Base-by-base conservation (phyloP, 1,140 invertebrate species). In the Drosophila bifasciata region DNA sequence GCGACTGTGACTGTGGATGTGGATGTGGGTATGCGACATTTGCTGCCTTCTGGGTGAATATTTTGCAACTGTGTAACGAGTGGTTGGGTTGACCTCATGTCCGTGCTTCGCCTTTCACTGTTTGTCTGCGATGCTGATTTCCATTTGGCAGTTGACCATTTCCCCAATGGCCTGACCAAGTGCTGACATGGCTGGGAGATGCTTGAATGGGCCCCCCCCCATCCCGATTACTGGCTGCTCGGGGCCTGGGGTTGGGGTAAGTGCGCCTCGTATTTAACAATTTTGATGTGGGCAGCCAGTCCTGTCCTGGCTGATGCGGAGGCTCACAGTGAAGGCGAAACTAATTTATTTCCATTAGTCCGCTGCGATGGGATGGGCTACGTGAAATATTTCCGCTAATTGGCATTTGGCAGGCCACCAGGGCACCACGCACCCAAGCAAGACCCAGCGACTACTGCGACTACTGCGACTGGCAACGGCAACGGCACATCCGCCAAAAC, bases 381-480 rank as follows among this genome's bases (percentile, higher is more conserved):
- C 58, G 45, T 55, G 71, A 84, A 84, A 84, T 85, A 85, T 84
- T 85, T 85, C 46, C 72, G 62, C 79, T 84, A 84, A 84, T 84
- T 84, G 79, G 76, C 64, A 83, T 75, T 84, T 79, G 78, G 71
- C 76, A 79, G 70, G 58, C 68, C 45, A 50, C 28, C 32, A 13
- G 8, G 58, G 58, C 45, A 50, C 28, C 32, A 13, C 11, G 32
- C 32, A 11, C 32, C 3, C 32, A 13, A 45, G 46, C 51, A 13
- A 13, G 50, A 53, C 28, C 28, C n/a, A 32, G 39, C 11, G 5
- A 11, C 5, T 25, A 3, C 21, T n/a, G 21, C 11, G 13, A 8
- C 21, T 9, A 32, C 21, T 3, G 32, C 7, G n/a, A 21, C 28
- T 2, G 28, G 28, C 28, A 28, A 7, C 0, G 28, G 8, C 8